Conservation (phyloP, 2,888 invertebrate genomes). For the Ormyrus thymus region DNA sequence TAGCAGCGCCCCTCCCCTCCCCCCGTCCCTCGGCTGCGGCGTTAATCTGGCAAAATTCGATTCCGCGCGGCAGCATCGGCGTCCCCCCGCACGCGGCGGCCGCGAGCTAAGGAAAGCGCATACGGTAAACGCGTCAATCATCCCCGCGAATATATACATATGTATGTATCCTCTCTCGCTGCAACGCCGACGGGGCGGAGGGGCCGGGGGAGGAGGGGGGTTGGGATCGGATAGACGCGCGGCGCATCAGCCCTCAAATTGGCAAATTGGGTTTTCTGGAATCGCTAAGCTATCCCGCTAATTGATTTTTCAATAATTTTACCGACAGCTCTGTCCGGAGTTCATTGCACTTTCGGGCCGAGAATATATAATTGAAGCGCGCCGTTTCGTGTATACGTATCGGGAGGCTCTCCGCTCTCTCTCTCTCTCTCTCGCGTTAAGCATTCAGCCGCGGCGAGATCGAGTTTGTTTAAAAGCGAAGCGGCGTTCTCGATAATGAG, state of each 20-base stretch:
- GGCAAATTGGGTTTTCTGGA: slow-evolving; percentile 45
- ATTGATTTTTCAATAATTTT: slow-evolving; percentile 55
- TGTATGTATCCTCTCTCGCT: not conserved
- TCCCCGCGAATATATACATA: not conserved
- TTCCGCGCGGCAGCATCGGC: no score
- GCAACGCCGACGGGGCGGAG: not conserved
- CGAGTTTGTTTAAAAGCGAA: no score
- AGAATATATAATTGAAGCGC: not conserved
- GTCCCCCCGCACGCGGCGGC: no score
- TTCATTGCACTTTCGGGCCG: slow-evolving; percentile 33
- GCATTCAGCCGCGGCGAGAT: no score
- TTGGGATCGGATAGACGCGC: no score
- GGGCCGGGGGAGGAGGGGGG: no score
- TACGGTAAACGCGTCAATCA: slow-evolving; percentile 35
- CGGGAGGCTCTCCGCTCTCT: no score
- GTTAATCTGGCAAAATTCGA: slow-evolving; percentile 20
- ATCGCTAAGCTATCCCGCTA: slow-evolving; percentile 41
- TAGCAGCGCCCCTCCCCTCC: not conserved
- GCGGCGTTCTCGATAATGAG: no score
- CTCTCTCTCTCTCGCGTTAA: no score
- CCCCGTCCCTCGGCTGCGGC: not conserved
- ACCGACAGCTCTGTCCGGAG: slow-evolving; percentile 14
- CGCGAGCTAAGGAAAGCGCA: not conserved
- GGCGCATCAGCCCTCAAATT: not conserved
- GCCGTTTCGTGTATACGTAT: no score